Base-by-base conservation (phyloP, 64 coral and sea anemone genomes). In the Actinia tenebrosa region DNA sequence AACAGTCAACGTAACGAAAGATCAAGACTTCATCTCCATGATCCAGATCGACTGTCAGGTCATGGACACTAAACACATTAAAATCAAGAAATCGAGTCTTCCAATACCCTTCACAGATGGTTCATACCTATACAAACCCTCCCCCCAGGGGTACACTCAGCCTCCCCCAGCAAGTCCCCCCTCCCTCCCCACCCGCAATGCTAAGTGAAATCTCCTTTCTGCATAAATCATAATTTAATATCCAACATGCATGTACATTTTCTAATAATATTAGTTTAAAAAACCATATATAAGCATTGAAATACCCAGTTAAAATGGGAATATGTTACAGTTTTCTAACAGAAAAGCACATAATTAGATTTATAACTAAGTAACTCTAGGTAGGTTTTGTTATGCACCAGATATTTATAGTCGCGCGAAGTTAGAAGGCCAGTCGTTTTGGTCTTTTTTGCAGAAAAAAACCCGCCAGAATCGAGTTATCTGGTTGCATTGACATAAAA, bases 41-140 rank as follows among this genome's bases (percentile, higher is more conserved):
- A 93, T 99, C 64, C 93, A 95, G 54, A 99, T 99, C 45, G 97
- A 99, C 77, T 99, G 97, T 52, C 93, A 99, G 90, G 86, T 99
- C 7, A 95, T 93, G 85, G 91, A 99, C 84, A 99, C 90, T 5
- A 99, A 99, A 72, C 66, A 89, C 64, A 77, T 99, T 13, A 90
- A 91, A 17, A 90, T 99, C 72, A 99, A 99, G 80, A 99, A 92
- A 64, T 95, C 93, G 75, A 99, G 91, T 62, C 94, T 99, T 86
- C 97, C 97, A 7, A 64, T 82, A 26, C 93, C 88, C 22, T 87
- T 90, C 80, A 43, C 79, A 6, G 97, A 99, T 56, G 64, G 78
- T 14, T 85, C 92, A 2, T 85, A 84, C 80, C 53, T 79, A n/a
- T 86, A 84, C 60, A 83, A 87, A 3, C 77, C 92, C 14, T 83